These are phyloP conservation scores for Carduelis carduelis DNA, from an alignment of 2,797 vertebrate genomes.

Conservation along the genomic window DNA sequence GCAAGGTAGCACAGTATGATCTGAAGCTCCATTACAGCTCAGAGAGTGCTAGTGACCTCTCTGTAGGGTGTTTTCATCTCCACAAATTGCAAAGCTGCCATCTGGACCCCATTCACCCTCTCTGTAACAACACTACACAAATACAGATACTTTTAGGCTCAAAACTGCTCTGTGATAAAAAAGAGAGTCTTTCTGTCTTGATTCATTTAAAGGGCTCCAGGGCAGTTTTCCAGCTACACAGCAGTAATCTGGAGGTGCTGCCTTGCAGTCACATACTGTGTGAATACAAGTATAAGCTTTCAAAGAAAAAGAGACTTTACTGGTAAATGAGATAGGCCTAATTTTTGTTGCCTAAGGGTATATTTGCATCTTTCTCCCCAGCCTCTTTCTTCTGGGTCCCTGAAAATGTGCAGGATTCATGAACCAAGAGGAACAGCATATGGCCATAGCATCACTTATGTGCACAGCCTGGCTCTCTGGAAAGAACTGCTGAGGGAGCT, in stretches of 20 bases:
- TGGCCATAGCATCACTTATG: accelerated
- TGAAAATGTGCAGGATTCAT: not conserved
- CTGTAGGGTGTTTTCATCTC: not conserved
- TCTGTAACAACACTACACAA: not conserved
- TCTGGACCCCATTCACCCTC: conserved; percentile 17
- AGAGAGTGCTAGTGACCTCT: not conserved
- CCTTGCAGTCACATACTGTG: not conserved
- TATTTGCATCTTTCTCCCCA: not conserved
- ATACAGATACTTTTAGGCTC: not conserved
- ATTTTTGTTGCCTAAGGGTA: not conserved
- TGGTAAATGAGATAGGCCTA: not conserved
- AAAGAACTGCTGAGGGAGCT: not conserved
- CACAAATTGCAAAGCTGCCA: conserved; percentile 1
- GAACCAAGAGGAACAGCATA: not conserved
- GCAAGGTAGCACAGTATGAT: not conserved
- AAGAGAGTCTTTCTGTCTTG: not conserved
- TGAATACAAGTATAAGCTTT: not conserved
- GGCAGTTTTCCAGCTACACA: not conserved
- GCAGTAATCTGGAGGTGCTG: not conserved
- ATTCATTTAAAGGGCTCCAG: not conserved
- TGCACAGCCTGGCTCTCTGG: not conserved
- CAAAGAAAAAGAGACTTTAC: not conserved
- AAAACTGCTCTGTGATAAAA: not conserved
- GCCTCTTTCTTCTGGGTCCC: not conserved
- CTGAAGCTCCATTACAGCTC: not conserved